Conservation (phyloP, 1,140 invertebrate species). For the Popillia japonica region DNA sequence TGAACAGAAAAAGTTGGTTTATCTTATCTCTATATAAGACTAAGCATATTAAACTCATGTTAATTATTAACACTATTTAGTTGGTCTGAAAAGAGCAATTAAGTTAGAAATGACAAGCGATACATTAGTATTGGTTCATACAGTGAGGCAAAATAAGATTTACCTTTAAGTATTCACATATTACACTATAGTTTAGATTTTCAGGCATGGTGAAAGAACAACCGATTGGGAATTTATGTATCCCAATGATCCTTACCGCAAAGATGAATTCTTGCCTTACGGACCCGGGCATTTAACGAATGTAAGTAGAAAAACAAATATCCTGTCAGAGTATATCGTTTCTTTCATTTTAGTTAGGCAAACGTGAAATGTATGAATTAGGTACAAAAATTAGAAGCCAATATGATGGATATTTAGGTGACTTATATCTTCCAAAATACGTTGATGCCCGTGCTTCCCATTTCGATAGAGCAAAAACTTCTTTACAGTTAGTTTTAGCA, state of each 20-base stretch:
- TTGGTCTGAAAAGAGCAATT: too few species aligned
- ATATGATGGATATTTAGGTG: slow-evolving; percentile 68
- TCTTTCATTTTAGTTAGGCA: slow-evolving; percentile 70
- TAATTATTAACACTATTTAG: too few species aligned
- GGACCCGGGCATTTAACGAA: slow-evolving; percentile 43
- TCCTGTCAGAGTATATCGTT: background rate
- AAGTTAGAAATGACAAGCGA: background rate
- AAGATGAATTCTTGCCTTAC: slow-evolving; percentile 39
- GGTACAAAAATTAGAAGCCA: slow-evolving; percentile 69
- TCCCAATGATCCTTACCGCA: too few species aligned
- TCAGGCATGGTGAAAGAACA: slow-evolving; percentile 46
- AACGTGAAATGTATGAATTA: slow-evolving; percentile 68
- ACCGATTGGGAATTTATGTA: slow-evolving; percentile 40
- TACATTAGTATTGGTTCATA: background rate
- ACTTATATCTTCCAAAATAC: slow-evolving; percentile 64
- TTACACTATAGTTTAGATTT: slow-evolving; percentile 52
- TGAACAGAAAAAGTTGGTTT: too few species aligned
- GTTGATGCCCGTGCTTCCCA: slow-evolving; percentile 61
- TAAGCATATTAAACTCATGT: too few species aligned
- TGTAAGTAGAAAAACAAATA: slow-evolving; percentile 30
- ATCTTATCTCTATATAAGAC: too few species aligned
- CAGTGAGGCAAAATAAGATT: background rate
- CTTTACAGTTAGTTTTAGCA: slow-evolving; percentile 64
- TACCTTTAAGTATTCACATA: background rate
- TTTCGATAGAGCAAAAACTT: slow-evolving; percentile 68